Conservation (phyloP, 2,888 invertebrate genomes). For the Dendrolimus houi region DNA sequence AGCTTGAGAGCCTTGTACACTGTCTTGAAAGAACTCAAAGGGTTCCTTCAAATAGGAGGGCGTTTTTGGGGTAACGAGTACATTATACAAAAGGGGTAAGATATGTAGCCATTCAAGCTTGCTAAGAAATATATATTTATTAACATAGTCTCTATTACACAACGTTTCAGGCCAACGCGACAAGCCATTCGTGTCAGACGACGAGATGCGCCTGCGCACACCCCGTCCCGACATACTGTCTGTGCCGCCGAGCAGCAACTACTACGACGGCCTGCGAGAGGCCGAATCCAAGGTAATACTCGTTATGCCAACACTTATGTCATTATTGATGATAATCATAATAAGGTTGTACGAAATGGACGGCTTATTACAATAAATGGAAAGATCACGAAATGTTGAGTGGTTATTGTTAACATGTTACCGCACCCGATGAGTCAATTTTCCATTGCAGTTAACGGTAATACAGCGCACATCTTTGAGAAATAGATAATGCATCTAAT, state of each 20-base stretch:
- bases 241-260: conserved; percentile 64
- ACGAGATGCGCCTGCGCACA: conserved; percentile 79
- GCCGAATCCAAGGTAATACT: conserved; percentile 50
- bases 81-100: no score
- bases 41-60: no score
- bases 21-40: no score
- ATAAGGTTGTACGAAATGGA: not conserved
- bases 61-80: no score
- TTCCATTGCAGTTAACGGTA: no score
- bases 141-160: not conserved
- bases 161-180: conserved; percentile 77
- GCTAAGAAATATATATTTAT: no score
- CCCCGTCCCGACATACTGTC: conserved; percentile 82
- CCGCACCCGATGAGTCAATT: not conserved
- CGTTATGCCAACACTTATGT: not conserved
- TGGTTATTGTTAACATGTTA: not conserved
- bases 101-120: no score
- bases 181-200: conserved; percentile 82
- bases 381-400: conserved; percentile 2
- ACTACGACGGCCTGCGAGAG: conserved; percentile 53
- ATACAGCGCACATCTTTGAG: no score
- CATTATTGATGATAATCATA: not conserved
- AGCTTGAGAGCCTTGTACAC: no score
- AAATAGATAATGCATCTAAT: no score
- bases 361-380: not conserved